phyloP scores from a whole-genome alignment of 2,797 vertebrate species.

The Forpus xanthops region DNA sequence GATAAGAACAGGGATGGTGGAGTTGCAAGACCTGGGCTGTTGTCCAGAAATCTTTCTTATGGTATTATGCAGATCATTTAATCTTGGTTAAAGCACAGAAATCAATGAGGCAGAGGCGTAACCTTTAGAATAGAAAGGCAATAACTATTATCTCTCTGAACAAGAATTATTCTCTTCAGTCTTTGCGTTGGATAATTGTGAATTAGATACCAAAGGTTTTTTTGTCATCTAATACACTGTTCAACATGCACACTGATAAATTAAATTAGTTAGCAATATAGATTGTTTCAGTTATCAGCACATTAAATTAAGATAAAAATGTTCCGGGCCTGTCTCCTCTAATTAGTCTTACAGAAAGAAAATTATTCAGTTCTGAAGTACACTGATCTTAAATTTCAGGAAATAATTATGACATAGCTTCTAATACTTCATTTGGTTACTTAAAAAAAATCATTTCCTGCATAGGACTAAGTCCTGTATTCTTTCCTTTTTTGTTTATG shows the following conservation, averaged over 20 bases:
- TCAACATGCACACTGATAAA: background rate
- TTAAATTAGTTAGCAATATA: no score
- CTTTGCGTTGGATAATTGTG: background rate
- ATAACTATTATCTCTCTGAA: background rate
- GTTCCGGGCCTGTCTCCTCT: no score
- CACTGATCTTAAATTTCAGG: no score
- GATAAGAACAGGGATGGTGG: background rate
- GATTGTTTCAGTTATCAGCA: no score
- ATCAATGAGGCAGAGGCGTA: slow-evolving; percentile 8
- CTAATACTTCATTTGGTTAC: background rate
- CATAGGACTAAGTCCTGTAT: background rate
- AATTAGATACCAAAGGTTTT: background rate
- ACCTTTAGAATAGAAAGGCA: background rate
- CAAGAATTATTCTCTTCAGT: background rate
- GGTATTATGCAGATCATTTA: background rate
- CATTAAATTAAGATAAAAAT: no score
- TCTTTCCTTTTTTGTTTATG: background rate
- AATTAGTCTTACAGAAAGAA: no score
- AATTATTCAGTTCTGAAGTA: no score
- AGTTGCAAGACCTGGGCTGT: background rate
- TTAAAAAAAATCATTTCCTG: background rate
- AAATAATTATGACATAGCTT: background rate
- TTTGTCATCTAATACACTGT: background rate
- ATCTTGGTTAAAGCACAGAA: slow-evolving; percentile 19
- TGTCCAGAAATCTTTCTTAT: slow-evolving; percentile 6